These are phyloP conservation scores for Cyanoliseus patagonus DNA, from an alignment of 2,113 vertebrate genomes.

Conservation along the genomic window DNA sequence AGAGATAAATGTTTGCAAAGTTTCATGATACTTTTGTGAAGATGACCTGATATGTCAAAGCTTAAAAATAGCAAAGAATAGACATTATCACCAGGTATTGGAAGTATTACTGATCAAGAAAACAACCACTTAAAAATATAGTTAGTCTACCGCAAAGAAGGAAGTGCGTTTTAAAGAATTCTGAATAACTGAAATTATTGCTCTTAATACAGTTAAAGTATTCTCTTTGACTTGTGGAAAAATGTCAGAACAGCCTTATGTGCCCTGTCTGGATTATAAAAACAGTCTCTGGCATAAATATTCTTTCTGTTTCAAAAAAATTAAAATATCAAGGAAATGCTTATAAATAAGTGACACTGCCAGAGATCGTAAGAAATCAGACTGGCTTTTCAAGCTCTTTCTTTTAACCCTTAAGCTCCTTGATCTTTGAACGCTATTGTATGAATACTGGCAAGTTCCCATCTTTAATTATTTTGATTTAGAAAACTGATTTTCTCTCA, in stretches of 20 bases:
- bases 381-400: neutral
- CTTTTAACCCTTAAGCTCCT: conserved; percentile 41
- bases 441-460: conserved; percentile 8
- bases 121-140: neutral
- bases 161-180: neutral
- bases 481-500: conserved; percentile 32
- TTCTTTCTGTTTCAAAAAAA: conserved; percentile 16
- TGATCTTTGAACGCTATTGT: conserved; percentile 33
- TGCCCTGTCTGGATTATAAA: neutral
- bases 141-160: neutral
- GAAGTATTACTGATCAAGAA: neutral
- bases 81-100: neutral
- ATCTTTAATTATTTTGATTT: conserved; percentile 36
- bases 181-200: neutral
- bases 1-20: neutral
- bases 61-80: neutral
- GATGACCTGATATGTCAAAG: neutral
- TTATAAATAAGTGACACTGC: conserved; percentile 6
- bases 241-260: neutral
- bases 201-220: neutral
- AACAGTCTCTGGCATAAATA: neutral
- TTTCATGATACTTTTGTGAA: neutral
- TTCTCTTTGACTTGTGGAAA: neutral
- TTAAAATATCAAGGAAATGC: neutral
- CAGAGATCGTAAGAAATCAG: conserved; percentile 13